Conservation (phyloP, 2,113 vertebrate species). For the Lynx canadensis region DNA sequence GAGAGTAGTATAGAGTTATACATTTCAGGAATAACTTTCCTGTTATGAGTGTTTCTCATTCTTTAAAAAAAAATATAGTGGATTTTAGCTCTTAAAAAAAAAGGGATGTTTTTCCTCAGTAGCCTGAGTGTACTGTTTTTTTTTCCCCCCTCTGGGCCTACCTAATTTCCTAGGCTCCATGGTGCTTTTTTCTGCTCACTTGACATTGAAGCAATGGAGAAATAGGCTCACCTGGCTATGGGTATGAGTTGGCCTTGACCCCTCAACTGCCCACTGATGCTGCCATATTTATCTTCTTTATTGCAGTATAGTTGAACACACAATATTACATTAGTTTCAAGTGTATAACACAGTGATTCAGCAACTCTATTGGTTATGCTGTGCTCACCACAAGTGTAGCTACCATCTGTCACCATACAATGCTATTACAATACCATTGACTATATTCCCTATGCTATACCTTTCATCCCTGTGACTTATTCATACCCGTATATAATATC, state of each 20-base stretch:
- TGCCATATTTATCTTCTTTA: not conserved
- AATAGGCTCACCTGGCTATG: not conserved
- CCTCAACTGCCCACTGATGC: not conserved
- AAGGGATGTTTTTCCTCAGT: not conserved
- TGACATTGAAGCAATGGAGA: not conserved
- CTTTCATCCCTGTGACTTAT: not conserved
- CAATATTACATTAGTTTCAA: not conserved
- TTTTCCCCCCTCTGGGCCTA: not conserved
- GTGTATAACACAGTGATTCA: not conserved
- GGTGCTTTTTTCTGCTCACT: not conserved
- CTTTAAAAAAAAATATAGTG: not conserved
- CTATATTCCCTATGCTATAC: not conserved
- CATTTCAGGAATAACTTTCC: not conserved
- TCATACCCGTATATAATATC: not conserved
- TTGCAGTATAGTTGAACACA: not conserved
- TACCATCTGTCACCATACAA: not conserved
- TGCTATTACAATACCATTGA: not conserved
- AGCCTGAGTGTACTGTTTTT: not conserved
- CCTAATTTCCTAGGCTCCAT: not conserved
- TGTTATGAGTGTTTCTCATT: not conserved
- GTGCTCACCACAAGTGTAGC: not conserved
- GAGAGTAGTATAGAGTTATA: not conserved
- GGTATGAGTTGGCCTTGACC: not conserved
- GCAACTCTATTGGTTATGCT: not conserved
- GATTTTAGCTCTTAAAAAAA: not conserved